Conservation (phyloP, 2,888 invertebrate species). For the Helleia helle region DNA sequence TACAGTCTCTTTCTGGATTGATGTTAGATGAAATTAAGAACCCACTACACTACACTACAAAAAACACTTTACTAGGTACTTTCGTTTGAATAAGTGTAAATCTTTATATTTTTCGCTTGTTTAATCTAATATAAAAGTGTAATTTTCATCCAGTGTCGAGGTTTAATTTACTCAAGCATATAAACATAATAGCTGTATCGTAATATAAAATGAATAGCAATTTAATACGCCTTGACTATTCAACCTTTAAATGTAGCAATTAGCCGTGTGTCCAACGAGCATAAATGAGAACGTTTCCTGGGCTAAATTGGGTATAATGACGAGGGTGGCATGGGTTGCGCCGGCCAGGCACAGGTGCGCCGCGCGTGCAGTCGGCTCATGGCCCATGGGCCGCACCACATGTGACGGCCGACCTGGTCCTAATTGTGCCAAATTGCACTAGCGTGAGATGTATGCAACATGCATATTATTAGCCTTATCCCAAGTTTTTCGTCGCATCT, state of each 20-base stretch:
- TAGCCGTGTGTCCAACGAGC: slow-evolving; percentile 49
- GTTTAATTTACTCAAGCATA: not conserved
- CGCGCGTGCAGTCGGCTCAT: slow-evolving; percentile 39
- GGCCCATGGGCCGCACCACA: slow-evolving; percentile 21
- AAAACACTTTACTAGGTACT: too few relatives aligned
- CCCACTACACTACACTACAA: too few relatives aligned
- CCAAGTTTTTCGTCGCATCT: too few relatives aligned
- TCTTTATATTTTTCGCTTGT: too few relatives aligned
- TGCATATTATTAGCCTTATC: not conserved
- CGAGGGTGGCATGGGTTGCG: slow-evolving; percentile 39
- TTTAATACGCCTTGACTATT: slow-evolving; percentile 20
- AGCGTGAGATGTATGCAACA: slow-evolving; percentile 23
- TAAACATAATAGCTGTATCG: slow-evolving; percentile 11
- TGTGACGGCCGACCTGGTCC: slow-evolving; percentile 32
- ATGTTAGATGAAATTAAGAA: too few relatives aligned
- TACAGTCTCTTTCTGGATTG: too few relatives aligned
- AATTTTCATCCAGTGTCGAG: too few relatives aligned
- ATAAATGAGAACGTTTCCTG: slow-evolving; percentile 56
- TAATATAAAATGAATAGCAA: slow-evolving; percentile 15
- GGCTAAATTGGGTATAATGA: slow-evolving; percentile 60
- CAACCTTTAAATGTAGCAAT: slow-evolving; percentile 42
- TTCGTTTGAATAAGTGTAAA: too few relatives aligned
- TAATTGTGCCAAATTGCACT: slow-evolving; percentile 48
- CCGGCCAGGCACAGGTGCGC: slow-evolving; percentile 50
- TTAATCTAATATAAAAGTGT: too few relatives aligned